Evolutionary conservation across 1,140 invertebrate species (phyloP), one percentile per base, ranked within the genome.

Genomic region (Zophobas morio): DNA sequence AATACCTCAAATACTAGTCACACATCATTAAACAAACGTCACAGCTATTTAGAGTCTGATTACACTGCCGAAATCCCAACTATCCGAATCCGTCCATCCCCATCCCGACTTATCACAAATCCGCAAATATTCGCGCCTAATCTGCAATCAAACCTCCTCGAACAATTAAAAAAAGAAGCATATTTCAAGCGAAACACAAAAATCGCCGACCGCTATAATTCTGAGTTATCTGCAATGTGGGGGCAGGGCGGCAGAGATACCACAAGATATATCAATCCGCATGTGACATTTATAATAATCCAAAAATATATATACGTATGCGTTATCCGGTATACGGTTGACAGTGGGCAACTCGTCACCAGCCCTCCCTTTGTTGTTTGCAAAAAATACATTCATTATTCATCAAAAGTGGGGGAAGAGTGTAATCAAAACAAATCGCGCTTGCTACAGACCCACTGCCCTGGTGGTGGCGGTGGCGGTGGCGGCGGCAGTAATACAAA

Each of bases 311-410:
- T 80, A 80, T 80, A 75, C 74, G 78, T 51, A 73, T 66, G 74
- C 78, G 74, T 70, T 76, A 76, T 79, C 72, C 70, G 51, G 75
- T 77, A 60, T 53, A 75, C 74, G 54, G 75, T 73, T 79, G 76
- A 80, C 79, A 80, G 75, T 78, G 75, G 74, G 75, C 76, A 71
- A 80, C 79, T 78, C 79, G 76, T 80, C 79, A 80, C 75, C 78
- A 71, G 75, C 79, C 75, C 79, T 77, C 79, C 76, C 79, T 80
- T 80, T 80, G 76, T 80, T 80, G 75, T 80, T 80, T 78, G 63
- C 73, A 73, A 74, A 80, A 80, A 80, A 80, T 80, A 80, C 79
- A 80, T 80, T 80, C 79, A 80, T 80, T 80, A 80, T 80, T 80
- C 79, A 80, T 80, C 79, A 80, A 78, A 77, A 80, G 76, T 75